Base-by-base conservation (phyloP, 2,113 vertebrate genomes). In the Laterallus jamaicensis region DNA sequence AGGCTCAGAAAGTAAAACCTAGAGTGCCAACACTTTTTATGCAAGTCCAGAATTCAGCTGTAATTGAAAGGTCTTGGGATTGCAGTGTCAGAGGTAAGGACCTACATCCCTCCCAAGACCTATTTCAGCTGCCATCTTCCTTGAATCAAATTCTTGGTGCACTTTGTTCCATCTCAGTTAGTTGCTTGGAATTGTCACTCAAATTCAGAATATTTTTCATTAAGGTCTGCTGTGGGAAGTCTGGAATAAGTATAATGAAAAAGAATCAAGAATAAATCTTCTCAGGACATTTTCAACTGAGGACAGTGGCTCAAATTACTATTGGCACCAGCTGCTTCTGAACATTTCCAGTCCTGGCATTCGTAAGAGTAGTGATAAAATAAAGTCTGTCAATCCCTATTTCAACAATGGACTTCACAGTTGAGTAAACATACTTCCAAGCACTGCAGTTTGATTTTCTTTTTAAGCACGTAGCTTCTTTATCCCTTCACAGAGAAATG, bases 381-480 rank as follows among this genome's bases (percentile, higher is more conserved):
- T 87, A 82, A 11, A 37, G 62, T 90, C 93, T 91, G 62, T 87
- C 94, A 94, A 89, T 79, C 70, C 26, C 44, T 75, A 29, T 89
- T 83, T 89, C 91, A 69, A 73, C 50, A 58, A 84, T 58, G 69
- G n/a, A 82, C 82, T 94, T 94, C 59, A 83, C 71, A 88, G 84
- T 95, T 95, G 88, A 95, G 95, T 94, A 97, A 98, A 97, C 89
- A 97, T 89, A 81, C 32, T 82, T 90, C 74, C 86, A 83, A 95
- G 92, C 67, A 76, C n/a, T 67, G 59, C 32, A 37, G 74, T 88
- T 95, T 84, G 63, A 95, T 95, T 97, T 97, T 95, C 49, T 91
- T 97, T 97, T 92, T 68, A 96, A 84, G 82, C 92, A 80, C n/a
- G 5, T 85, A 87, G 78, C 75, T 96, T 96, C 92, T 92, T 95